Base-by-base conservation (phyloP, 2,888 invertebrate species). In the Drosophila borealis region DNA sequence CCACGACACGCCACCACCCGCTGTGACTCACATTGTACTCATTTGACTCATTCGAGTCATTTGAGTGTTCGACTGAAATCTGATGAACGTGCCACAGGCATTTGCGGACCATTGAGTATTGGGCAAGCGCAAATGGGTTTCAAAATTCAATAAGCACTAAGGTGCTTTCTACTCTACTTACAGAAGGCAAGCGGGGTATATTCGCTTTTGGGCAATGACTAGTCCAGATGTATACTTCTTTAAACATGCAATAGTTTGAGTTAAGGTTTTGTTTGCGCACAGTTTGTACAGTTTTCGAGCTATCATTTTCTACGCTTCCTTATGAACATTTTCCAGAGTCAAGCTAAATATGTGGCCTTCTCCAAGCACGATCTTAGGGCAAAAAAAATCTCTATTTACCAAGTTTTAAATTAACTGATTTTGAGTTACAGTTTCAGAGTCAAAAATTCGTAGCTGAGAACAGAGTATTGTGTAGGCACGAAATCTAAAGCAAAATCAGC, bases 1-100 rank as follows among this genome's bases (percentile, higher is more conserved):
- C 57, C 54, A 49, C 61, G 49, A 57, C 65, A 63, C 50, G 51
- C 53, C 64, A 29, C 51, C 48, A 17, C 64, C 84, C 65, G 70
- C 68, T 68, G 78, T 69, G 78, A 65, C 39, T 50, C 51, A 56
- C 44, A 64, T 81, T 19, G 17, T 74, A 72, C 54, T 81, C 79
- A n/a, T 84, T 25, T 50, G 84, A 83, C 55, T 86, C 81, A 81
- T 46, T 37, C n/a, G 36, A 33, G 64, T 55, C 79, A 81, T 42
- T 42, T 25, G 41, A 37, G 69, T 59, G 49, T 78, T 70, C 45
- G 53, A 46, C 45, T 60, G 81, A 84, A 87, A 81, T 81, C 57
- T 53, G 83, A 80, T 75, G 62, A 79, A 74, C 78, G 70, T 85
- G 81, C 55, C 51, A 48, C 74, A 51, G 19, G 21, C 36, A n/a